Evolutionary conservation across 1,140 invertebrate genomes (phyloP).

Genomic region (Drosophila parvula): DNA sequence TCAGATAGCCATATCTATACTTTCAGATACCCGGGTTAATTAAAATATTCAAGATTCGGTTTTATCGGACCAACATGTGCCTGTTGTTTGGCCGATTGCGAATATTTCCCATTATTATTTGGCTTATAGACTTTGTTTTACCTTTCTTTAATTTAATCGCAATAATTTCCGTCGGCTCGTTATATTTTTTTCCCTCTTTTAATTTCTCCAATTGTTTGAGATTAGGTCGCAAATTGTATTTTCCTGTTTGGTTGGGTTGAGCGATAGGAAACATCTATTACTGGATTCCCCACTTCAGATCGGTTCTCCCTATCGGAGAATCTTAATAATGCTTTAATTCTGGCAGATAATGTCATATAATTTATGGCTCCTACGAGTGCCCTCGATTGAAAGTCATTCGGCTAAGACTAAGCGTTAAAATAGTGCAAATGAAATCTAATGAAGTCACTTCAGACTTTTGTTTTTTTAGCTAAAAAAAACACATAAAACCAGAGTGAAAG

Average conservation of each 20-base stretch:
- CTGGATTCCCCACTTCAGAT: constrained; percentile 37
- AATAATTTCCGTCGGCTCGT: constrained; percentile 7
- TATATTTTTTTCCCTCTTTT: not conserved
- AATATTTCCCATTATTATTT: constrained; percentile 44
- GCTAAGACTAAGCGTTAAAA: not conserved
- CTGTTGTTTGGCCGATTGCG: constrained; percentile 5
- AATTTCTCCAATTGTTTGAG: constrained; percentile 12
- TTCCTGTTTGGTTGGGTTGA: not conserved
- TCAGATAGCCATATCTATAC: constrained; percentile 36
- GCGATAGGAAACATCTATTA: constrained; percentile 46
- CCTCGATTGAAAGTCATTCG: constrained; percentile 31
- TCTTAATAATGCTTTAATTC: constrained; percentile 43
- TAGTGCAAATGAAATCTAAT: constrained; percentile 8
- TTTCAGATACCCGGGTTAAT: constrained; percentile 24
- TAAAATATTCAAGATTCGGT: constrained; percentile 43
- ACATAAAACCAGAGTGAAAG: too few species aligned
- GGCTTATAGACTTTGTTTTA: constrained; percentile 17
- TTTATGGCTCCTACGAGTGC: constrained; percentile 18
- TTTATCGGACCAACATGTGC: constrained; percentile 31
- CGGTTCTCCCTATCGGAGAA: constrained; percentile 17
- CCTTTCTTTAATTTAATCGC: constrained; percentile 24
- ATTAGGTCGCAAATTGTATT: constrained; percentile 36
- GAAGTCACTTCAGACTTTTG: constrained; percentile 16
- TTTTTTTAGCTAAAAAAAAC: too few species aligned
- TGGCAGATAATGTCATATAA: constrained; percentile 46